Evolutionary conservation across 2,797 vertebrate species (phyloP).

Genomic region (Lateolabrax maculatus): DNA sequence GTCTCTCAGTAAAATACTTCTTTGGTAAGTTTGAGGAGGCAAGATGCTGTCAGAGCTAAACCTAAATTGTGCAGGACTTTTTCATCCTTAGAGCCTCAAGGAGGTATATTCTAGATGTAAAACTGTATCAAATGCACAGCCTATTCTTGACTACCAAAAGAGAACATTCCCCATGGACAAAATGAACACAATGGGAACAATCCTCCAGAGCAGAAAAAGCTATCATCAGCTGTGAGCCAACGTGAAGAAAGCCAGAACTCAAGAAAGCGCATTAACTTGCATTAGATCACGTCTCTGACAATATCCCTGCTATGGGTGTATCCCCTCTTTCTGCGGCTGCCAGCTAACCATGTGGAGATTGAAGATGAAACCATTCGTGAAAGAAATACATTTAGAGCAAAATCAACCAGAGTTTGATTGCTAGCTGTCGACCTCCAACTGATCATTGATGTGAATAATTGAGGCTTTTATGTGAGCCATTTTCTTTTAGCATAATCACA

Average conservation of each 20-base stretch:
- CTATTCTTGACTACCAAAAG: slow-evolving; percentile 42
- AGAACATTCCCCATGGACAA: slow-evolving; percentile 49
- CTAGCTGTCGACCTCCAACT: slow-evolving; percentile 44
- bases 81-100: slow-evolving; percentile 15
- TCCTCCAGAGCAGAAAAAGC: slow-evolving; percentile 45
- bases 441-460: slow-evolving; percentile 60
- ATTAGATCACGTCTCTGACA: slow-evolving; percentile 56
- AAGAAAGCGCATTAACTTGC: slow-evolving; percentile 44
- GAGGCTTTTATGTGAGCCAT: slow-evolving; percentile 41
- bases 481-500: slow-evolving; percentile 50
- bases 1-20: slow-evolving; percentile 30
- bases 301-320: slow-evolving; percentile 23
- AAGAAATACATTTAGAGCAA: slow-evolving; percentile 47
- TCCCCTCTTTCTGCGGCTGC: slow-evolving; percentile 20
- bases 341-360: slow-evolving; percentile 19
- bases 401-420: slow-evolving; percentile 58
- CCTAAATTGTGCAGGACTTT: slow-evolving; percentile 25
- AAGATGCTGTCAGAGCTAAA: slow-evolving; percentile 47
- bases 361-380: slow-evolving; percentile 47
- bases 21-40: slow-evolving; percentile 34
- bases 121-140: slow-evolving; percentile 40
- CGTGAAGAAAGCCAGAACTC: slow-evolving; percentile 38
- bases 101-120: slow-evolving; percentile 44
- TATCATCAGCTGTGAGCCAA: slow-evolving; percentile 50
- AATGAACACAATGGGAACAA: slow-evolving; percentile 51